Conservation (phyloP, 2,888 invertebrate species). For the Notodonta ziczac region DNA sequence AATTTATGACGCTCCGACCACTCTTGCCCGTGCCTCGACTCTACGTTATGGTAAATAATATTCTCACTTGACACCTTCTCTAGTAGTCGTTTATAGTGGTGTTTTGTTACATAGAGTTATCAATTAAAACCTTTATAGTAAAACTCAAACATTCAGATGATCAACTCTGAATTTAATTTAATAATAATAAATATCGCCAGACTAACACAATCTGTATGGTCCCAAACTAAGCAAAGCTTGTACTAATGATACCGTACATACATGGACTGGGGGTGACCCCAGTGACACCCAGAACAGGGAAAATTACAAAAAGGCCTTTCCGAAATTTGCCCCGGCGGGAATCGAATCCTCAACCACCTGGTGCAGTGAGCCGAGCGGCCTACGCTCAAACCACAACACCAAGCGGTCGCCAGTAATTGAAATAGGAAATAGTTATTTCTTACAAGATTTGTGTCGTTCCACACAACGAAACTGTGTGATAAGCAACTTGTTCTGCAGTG, state of each 20-base stretch:
- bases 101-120: slow-evolving; percentile 32
- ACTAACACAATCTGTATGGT: too few relatives aligned
- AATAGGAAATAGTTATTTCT: neutral
- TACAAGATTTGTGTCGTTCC: neutral
- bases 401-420: neutral
- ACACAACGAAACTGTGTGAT: neutral
- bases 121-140: slow-evolving; percentile 24
- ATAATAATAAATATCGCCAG: too few relatives aligned
- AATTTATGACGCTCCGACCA: slow-evolving; percentile 52
- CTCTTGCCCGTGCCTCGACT: slow-evolving; percentile 31
- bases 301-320: too few relatives aligned
- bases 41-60: slow-evolving; percentile 45
- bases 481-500: slow-evolving; percentile 9
- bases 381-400: too few relatives aligned
- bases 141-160: slow-evolving; percentile 15
- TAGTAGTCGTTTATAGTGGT: slow-evolving; percentile 51
- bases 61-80: slow-evolving; percentile 59
- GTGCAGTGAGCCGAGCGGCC: too few relatives aligned
- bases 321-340: too few relatives aligned
- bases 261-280: too few relatives aligned
- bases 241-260: too few relatives aligned
- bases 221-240: too few relatives aligned
- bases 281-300: too few relatives aligned
- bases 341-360: too few relatives aligned
- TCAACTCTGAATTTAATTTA: neutral